Evolutionary conservation across 2,888 invertebrate species (phyloP).

Genomic region (Eueremaeus valkanovi): DNA sequence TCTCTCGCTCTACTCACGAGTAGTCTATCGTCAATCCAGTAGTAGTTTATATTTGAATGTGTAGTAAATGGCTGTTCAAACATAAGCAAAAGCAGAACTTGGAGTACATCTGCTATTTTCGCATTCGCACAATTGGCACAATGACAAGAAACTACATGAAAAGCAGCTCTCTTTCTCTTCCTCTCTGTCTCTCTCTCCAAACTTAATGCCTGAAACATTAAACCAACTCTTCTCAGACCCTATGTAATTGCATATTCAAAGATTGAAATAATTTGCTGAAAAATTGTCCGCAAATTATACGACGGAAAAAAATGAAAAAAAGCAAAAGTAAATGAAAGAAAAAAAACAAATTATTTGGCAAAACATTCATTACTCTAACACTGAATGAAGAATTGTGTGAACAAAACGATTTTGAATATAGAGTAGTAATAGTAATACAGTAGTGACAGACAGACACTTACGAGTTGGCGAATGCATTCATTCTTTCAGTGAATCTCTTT

Average conservation of each 20-base stretch:
- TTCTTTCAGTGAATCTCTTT: neutral
- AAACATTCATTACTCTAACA: too few species aligned
- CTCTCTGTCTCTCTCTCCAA: neutral
- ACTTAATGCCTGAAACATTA: neutral
- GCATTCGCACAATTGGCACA: conserved; percentile 18
- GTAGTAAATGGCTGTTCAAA: neutral
- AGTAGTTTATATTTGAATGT: neutral
- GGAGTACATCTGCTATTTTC: conserved; percentile 25
- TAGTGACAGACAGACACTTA: neutral
- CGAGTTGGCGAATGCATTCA: neutral
- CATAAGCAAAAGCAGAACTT: neutral
- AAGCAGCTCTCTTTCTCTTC: neutral
- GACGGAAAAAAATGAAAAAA: too few species aligned
- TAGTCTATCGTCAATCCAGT: neutral
- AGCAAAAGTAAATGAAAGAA: neutral
- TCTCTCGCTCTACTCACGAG: too few species aligned
- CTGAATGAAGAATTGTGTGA: neutral
- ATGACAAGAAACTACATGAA: neutral
- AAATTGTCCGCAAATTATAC: conserved; percentile 1
- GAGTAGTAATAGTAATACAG: too few species aligned
- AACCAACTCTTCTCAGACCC: neutral
- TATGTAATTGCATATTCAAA: neutral
- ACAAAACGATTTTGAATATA: neutral
- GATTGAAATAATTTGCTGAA: neutral
- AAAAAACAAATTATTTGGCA: neutral